These are phyloP conservation scores for Murina feae DNA, from an alignment of 2,113 vertebrate species.

Conservation along the genomic window DNA sequence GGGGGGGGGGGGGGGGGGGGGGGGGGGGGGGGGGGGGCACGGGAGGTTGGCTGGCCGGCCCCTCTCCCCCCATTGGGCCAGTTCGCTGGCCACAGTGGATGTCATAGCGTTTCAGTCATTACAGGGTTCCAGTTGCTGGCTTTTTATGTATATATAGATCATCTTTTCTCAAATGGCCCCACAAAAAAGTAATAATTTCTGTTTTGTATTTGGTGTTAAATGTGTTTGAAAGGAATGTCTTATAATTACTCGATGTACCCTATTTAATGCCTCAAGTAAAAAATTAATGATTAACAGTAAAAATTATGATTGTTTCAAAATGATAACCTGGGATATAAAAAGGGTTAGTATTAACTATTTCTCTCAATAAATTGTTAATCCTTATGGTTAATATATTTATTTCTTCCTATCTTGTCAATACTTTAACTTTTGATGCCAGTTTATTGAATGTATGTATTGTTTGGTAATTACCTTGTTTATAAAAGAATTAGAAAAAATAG, in stretches of 20 bases:
- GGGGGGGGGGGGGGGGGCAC: too few species aligned
- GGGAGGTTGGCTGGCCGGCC: too few species aligned
- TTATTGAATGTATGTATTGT: neutral
- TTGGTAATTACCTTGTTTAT: neutral
- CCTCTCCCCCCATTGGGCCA: too few species aligned
- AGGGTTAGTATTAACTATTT: neutral
- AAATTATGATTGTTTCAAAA: neutral
- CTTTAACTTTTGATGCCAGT: neutral
- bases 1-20: too few species aligned
- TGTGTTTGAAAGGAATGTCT: conserved; percentile 3
- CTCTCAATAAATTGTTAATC: neutral
- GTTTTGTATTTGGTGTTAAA: neutral
- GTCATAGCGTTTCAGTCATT: too few species aligned
- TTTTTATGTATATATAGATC: too few species aligned
- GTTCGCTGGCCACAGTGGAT: too few species aligned
- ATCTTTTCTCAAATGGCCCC: neutral
- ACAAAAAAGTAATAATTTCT: neutral
- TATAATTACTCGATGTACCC: neutral
- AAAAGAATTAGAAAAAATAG: neutral
- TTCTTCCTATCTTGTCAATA: neutral
- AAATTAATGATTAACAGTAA: neutral
- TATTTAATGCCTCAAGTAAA: conserved; percentile 1
- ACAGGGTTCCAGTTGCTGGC: too few species aligned
- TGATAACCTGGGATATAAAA: neutral
- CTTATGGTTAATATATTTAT: neutral